These are phyloP conservation scores for Leucophenga montana DNA, from an alignment of 2,888 invertebrate species.

Conservation along the genomic window DNA sequence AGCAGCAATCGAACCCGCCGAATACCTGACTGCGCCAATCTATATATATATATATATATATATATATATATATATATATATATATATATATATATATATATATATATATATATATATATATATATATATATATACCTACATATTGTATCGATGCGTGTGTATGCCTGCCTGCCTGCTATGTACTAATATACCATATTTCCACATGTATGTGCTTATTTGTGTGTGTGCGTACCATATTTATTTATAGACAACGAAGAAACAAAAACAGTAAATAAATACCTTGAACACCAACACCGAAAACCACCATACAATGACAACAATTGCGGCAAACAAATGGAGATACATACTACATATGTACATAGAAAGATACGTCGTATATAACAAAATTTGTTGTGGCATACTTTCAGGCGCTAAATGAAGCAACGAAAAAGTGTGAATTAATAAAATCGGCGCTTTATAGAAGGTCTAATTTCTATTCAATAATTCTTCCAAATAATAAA, in stretches of 20 bases:
- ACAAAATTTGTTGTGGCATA: not conserved
- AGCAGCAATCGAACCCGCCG: not conserved
- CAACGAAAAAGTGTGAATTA: too few relatives aligned
- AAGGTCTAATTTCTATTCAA: not conserved
- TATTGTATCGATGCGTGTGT: not conserved
- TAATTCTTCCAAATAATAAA: too few relatives aligned
- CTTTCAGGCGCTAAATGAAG: conserved; percentile 5
- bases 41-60: not conserved
- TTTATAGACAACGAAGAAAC: conserved; percentile 6
- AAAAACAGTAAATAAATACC: not conserved
- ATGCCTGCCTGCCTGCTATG: too few relatives aligned
- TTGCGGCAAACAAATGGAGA: not conserved
- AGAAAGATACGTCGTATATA: too few relatives aligned
- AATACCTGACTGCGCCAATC: too few relatives aligned
- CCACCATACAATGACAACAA: too few relatives aligned
- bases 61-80: too few relatives aligned
- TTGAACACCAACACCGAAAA: too few relatives aligned
- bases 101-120: too few relatives aligned
- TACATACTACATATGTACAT: not conserved
- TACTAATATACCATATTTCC: too few relatives aligned
- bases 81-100: not conserved
- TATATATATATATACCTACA: too few relatives aligned
- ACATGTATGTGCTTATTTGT: not conserved
- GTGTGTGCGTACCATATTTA: not conserved
- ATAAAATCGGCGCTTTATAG: too few relatives aligned